Percentiles rank a stretch among this genome's conserved stretches.
phyloP scores from a whole-genome alignment of 2,113 vertebrate species.

The Plecturocebus donacophilus region DNA sequence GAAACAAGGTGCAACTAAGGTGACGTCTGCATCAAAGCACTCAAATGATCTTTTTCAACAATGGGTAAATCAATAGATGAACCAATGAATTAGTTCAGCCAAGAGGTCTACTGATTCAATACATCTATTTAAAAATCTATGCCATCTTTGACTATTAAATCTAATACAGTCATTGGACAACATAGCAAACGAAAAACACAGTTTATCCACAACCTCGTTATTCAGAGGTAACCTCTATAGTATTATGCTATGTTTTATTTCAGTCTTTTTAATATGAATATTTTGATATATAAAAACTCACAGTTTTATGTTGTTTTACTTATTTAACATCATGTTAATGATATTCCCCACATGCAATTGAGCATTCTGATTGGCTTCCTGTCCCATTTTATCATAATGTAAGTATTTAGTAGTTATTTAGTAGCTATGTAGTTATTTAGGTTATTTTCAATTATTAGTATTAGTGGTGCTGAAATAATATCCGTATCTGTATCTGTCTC shows the following conservation, averaged over 20 bases:
- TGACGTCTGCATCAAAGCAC: not conserved
- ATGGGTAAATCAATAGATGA: not conserved
- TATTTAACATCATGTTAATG: not conserved
- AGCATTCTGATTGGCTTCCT: not conserved
- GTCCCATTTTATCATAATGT: not conserved
- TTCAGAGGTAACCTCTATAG: not conserved
- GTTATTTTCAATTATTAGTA: conserved; percentile 16
- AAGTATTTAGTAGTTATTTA: no score
- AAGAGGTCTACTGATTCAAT: not conserved
- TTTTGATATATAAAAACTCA: not conserved
- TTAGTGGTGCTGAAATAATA: not conserved
- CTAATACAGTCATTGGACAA: not conserved
- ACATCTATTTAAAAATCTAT: not conserved
- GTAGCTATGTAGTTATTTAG: not conserved
- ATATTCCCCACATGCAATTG: not conserved
- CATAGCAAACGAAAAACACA: not conserved
- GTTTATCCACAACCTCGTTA: not conserved
- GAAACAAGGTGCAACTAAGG: not conserved
- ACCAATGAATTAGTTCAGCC: not conserved
- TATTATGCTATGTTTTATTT: not conserved
- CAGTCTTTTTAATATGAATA: not conserved
- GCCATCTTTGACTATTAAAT: not conserved
- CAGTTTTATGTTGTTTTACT: not conserved
- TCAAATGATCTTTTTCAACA: not conserved
- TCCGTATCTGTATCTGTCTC: no score